Conservation (phyloP, 1,140 invertebrate genomes). For the Caenorhabditis inopinata region DNA sequence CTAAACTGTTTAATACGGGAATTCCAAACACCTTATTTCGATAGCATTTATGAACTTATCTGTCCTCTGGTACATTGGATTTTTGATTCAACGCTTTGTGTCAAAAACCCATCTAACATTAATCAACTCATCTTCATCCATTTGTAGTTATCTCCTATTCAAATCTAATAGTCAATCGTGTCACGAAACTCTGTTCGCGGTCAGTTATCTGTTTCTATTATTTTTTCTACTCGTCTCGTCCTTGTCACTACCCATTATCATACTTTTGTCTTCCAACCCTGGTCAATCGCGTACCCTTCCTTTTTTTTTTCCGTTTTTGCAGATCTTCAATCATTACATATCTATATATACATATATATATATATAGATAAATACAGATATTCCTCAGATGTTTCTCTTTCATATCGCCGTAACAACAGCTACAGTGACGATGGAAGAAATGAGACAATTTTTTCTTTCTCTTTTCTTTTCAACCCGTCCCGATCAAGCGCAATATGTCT, state of each 20-base stretch:
- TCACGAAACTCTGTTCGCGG: conserved; percentile 9
- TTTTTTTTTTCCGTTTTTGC: conserved; percentile 4
- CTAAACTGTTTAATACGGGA: neutral
- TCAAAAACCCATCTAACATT: conserved; percentile 15
- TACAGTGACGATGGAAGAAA: neutral
- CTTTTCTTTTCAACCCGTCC: neutral
- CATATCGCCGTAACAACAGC: neutral
- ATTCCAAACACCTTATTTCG: neutral
- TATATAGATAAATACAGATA: no score
- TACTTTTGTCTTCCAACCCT: neutral
- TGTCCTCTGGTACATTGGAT: neutral
- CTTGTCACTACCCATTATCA: conserved; percentile 24
- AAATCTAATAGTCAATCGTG: conserved; percentile 27
- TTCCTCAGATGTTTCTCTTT: conserved; percentile 6
- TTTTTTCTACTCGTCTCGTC: conserved; percentile 14
- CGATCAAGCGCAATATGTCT: conserved; percentile 28
- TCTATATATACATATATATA: no score
- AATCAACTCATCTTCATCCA: neutral
- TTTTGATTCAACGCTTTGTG: neutral
- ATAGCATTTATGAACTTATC: neutral
- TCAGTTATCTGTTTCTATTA: conserved; percentile 2
- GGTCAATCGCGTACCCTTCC: neutral
- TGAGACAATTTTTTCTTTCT: neutral
- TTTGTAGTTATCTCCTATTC: conserved; percentile 26
- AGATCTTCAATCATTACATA: conserved; percentile 17